Evolutionary conservation across 2,888 invertebrate genomes (phyloP).

Genomic region (Zhuqinia jingwanae): DNA sequence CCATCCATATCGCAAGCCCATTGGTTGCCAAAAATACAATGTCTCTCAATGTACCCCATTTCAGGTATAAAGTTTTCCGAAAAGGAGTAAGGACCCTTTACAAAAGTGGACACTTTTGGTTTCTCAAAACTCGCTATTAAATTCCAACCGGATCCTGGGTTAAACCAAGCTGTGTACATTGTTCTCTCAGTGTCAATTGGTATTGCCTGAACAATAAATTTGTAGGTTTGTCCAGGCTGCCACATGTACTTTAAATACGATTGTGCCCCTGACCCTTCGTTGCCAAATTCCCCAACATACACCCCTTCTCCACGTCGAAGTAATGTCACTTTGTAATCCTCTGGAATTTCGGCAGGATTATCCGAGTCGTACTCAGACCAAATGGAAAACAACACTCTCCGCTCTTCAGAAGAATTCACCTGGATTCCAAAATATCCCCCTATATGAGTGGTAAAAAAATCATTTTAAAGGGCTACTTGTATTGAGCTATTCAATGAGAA

Average conservation of each 20-base stretch:
- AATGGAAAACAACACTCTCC: constrained; percentile 77
- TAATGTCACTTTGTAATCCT: constrained; percentile 74
- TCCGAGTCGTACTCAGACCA: constrained; percentile 76
- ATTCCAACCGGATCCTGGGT: constrained; percentile 63
- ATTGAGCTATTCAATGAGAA: no score
- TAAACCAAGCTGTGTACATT: constrained; percentile 76
- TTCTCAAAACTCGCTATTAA: constrained; percentile 74
- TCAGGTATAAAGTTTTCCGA: constrained; percentile 77
- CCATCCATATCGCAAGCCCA: constrained; percentile 69
- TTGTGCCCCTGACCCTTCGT: constrained; percentile 77
- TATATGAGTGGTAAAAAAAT: constrained; percentile 49
- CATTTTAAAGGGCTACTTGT: neutral
- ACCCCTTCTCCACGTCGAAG: constrained; percentile 71
- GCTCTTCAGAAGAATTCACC: constrained; percentile 71
- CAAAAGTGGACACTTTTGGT: constrained; percentile 72
- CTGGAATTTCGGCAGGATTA: constrained; percentile 74
- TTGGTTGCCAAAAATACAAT: constrained; percentile 72
- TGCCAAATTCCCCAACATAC: constrained; percentile 75
- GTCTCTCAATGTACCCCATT: constrained; percentile 69
- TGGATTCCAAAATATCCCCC: constrained; percentile 79
- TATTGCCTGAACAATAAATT: constrained; percentile 56
- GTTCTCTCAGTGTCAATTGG: constrained; percentile 74
- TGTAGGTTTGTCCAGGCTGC: constrained; percentile 73
- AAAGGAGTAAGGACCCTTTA: constrained; percentile 73
- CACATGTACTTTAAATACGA: constrained; percentile 75